A percentile compares a stretch with the other conserved stretches of the same genome.
Evolutionary conservation across 2,113 vertebrate genomes (phyloP).

Genomic region (Leptocoma aspasia): DNA sequence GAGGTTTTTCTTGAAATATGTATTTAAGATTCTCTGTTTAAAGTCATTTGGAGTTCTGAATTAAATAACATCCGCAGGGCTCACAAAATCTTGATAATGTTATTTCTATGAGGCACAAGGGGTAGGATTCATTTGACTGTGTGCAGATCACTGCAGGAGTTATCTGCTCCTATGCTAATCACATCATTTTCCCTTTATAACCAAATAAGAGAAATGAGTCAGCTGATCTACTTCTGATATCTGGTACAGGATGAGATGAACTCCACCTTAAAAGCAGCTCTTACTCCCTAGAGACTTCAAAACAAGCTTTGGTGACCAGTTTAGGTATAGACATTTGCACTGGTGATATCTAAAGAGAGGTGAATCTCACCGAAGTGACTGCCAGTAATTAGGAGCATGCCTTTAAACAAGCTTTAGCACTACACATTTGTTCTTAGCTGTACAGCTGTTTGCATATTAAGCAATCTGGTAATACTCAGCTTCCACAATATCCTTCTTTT

Average conservation of each 20-base stretch:
- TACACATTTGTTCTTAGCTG: not conserved
- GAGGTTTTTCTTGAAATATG: not conserved
- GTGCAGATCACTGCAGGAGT: not conserved
- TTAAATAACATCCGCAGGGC: not conserved
- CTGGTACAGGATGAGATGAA: not conserved
- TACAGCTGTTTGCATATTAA: not conserved
- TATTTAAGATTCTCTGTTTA: not conserved
- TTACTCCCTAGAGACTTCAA: not conserved
- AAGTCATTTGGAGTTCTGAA: not conserved
- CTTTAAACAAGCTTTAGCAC: not conserved
- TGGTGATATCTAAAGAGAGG: not conserved
- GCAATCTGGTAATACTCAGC: not conserved
- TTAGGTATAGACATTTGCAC: not conserved
- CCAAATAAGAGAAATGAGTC: not conserved
- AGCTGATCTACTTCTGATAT: not conserved
- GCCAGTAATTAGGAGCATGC: not conserved
- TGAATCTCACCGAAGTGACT: not conserved
- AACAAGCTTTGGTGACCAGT: not conserved
- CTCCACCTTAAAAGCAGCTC: not conserved
- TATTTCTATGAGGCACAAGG: not conserved
- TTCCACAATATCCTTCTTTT: not conserved
- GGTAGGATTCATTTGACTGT: not conserved
- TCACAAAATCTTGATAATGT: not conserved
- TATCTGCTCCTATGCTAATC: not conserved
- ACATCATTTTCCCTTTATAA: not conserved